These are phyloP conservation scores for Artemia sp. DNA, from an alignment of 2,888 invertebrate genomes.

Conservation along the genomic window DNA sequence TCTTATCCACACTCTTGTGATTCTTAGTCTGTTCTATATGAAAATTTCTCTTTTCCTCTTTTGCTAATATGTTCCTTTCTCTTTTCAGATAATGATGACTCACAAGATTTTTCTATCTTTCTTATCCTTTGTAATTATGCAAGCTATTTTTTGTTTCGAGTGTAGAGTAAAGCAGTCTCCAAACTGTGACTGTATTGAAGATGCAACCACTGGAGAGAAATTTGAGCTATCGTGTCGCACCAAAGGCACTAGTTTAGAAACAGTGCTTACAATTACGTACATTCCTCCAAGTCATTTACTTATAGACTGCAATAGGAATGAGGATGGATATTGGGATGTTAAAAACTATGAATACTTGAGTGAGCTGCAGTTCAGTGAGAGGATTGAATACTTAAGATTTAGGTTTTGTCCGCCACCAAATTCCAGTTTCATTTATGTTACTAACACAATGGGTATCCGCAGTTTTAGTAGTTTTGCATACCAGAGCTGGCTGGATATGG, in stretches of 20 bases:
- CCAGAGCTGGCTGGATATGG: slow-evolving; percentile 10
- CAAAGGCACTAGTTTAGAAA: background rate
- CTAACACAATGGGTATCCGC: background rate
- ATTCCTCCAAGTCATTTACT: background rate
- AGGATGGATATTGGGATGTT: background rate
- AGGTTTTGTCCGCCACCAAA: background rate
- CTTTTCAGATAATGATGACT: too few species aligned
- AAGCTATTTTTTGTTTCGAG: background rate
- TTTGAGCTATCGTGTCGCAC: background rate
- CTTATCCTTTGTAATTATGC: too few species aligned
- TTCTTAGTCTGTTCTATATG: too few species aligned
- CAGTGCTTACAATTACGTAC: background rate
- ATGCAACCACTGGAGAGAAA: background rate
- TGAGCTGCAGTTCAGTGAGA: background rate
- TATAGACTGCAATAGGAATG: slow-evolving; percentile 2
- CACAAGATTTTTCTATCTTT: too few species aligned
- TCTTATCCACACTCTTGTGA: too few species aligned
- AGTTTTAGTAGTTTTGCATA: background rate
- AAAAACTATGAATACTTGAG: background rate
- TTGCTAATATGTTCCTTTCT: too few species aligned
- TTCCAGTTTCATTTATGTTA: background rate
- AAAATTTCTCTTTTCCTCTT: too few species aligned
- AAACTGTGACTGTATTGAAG: background rate
- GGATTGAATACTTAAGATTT: background rate
- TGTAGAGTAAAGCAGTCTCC: background rate